phyloP scores from a whole-genome alignment of 2,888 invertebrate species.

The Patella ulyssiponensis region DNA sequence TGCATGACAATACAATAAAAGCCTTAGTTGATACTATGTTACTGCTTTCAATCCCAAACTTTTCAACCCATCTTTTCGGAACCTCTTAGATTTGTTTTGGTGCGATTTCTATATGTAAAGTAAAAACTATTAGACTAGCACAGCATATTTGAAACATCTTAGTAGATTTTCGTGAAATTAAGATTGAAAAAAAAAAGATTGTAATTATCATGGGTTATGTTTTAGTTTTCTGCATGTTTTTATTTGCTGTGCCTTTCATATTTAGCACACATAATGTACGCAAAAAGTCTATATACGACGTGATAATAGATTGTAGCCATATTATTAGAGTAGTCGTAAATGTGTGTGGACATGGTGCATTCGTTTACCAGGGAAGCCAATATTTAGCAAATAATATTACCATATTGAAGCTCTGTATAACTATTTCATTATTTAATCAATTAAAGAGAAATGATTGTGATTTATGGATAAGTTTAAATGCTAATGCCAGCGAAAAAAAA shows the following conservation, averaged over 20 bases:
- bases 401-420: conserved; percentile 20
- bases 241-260: background rate
- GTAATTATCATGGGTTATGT: background rate
- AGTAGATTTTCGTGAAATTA: background rate
- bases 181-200: background rate
- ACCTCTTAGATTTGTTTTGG: too few species aligned
- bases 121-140: background rate
- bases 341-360: conserved; percentile 7
- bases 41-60: conserved; percentile 4
- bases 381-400: conserved; percentile 10
- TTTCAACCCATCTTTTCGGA: conserved; percentile 4
- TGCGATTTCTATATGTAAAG: too few species aligned
- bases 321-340: conserved; percentile 1
- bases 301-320: too few species aligned
- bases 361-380: conserved; percentile 38
- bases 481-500: background rate
- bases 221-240: conserved; percentile 5
- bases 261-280: background rate
- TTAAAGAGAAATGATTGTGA: conserved; percentile 13
- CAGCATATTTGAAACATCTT: background rate
- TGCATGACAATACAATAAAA: background rate
- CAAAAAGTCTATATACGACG: too few species aligned
- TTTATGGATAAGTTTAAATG: conserved; percentile 5
- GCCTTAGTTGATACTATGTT: conserved; percentile 1
- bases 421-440: background rate